Evolutionary conservation across 2,113 vertebrate species (phyloP), one percentile per base, ranked within the genome.

Genomic region (Gallinago undulata): DNA sequence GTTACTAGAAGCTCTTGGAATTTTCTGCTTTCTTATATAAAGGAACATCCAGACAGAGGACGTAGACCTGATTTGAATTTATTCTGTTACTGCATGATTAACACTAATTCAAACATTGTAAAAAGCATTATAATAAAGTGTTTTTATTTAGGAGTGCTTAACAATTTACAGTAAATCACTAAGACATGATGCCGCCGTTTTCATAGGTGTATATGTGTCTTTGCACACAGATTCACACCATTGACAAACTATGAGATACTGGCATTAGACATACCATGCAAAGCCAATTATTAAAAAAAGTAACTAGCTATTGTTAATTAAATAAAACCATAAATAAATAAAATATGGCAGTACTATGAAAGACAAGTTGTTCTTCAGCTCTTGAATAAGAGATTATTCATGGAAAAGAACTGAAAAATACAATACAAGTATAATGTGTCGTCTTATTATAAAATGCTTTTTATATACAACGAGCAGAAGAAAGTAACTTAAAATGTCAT

Each of bases 251-350:
- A 24, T 59, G 80, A 90, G 51, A 64, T 80, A 74, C 51, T 78
- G 72, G 51, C 76, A 76, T 84, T 35, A 77, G 66, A 45, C 45
- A 43, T 33, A 64, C 19, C 24, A 13, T 16, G 51, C 72, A 81
- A 77, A 96, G 64, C 60, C 79, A 90, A 23, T 89, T 92, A 45
- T 41, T 59, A 88, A 63, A 55, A 92, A 91, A 93, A 93, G 41
- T 55, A 41, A 12, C 27, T 68, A 86, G 43, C 21, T 81, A 48
- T 78, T 86, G 59, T 90, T 96, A 81, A 89, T 92, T 86, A 94
- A 94, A 90, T 78, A 90, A 96, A 89, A 59, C 39, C 69, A 88
- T 84, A 87, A 95, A 95, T 92, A 94, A 94, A 64, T 37, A 84
- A 75, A 60, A 84, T 47, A 48, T 45, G 57, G 55, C n/a, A 69